Base-by-base conservation (phyloP, 2,113 vertebrate species). In the Catharus minimus region DNA sequence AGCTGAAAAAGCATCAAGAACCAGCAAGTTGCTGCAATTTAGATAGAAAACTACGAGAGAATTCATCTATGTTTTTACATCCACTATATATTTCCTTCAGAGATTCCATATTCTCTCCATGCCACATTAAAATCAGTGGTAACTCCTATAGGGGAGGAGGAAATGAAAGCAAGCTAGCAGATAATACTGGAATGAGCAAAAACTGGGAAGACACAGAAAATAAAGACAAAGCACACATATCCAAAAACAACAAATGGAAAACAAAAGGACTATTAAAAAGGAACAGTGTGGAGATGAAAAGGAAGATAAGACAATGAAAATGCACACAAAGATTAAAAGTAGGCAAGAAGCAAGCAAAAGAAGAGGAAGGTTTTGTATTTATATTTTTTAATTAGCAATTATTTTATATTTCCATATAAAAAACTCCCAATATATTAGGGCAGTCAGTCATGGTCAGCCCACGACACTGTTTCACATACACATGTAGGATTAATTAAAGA, bases 381-480 rank as follows among this genome's bases (percentile, higher is more conserved):
- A 18, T 9, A 16, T 36, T 43, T 43, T 43, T 43, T 26, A 28
- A 72, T 4, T 26, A 47, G 11, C 11, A 46, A 20, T 82, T 50
- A 33, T 50, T 75, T 76, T 68, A 23, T 69, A 36, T 27, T 68
- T 5, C 1, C 39, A 26, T 47, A 61, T 43, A 65, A 76, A 88
- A 27, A 5, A 2, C 26, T 53, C 24, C 50, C 28, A 75, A 11
- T 46, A 30, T 7, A 43, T 69, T 43, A 69, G 8, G n/a, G 19
- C 28, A 28, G 23, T 47, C 53, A 41, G 11, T 17, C 61, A 41
- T 8, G 3, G 33, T 46, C 28, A 27, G 33, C 13, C 6, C 46
- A 52, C 0, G 0, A 33, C 33, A 30, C 6, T 19, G 30, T 15
- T 14, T 49, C 57, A 62, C 7, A 19, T 10, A 36, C 4, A 16